A percentile compares a stretch with the other conserved stretches of the same genome.
phyloP scores from a whole-genome alignment of 2,797 vertebrate species.

The Botia almorhae region DNA sequence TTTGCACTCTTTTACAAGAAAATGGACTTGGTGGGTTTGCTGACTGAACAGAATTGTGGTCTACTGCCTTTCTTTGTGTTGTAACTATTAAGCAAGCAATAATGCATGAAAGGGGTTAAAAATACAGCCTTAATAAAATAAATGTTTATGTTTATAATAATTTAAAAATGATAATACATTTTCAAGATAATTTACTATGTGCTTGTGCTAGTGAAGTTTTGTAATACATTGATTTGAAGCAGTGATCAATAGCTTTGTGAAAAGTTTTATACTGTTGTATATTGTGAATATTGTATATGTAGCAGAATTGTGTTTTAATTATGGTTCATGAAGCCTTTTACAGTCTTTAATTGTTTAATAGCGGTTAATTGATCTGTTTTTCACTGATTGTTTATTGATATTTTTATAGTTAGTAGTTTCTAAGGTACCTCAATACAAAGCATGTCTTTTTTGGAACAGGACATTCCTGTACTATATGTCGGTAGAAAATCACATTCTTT shows the following conservation, averaged over 20 bases:
- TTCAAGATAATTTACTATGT: slow-evolving; percentile 16
- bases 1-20: slow-evolving; percentile 4
- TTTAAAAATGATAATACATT: not conserved
- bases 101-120: slow-evolving; percentile 41
- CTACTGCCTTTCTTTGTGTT: slow-evolving; percentile 19
- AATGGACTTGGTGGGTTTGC: slow-evolving; percentile 18
- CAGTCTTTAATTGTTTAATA: slow-evolving; percentile 21
- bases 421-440: not conserved
- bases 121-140: slow-evolving; percentile 27
- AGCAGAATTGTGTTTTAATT: slow-evolving; percentile 12
- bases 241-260: slow-evolving; percentile 17
- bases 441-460: slow-evolving; percentile 21
- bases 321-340: slow-evolving; percentile 1
- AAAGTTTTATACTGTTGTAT: slow-evolving; percentile 18
- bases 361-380: not conserved
- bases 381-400: not conserved
- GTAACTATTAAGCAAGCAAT: slow-evolving; percentile 34
- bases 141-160: slow-evolving; percentile 22
- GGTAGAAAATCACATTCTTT: not conserved
- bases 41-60: slow-evolving; percentile 17
- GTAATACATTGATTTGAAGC: slow-evolving; percentile 17
- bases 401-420: slow-evolving; percentile 20
- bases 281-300: slow-evolving; percentile 22
- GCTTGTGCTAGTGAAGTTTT: slow-evolving; percentile 22
- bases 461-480: not conserved